These are phyloP conservation scores for Lacanobia oleracea DNA, from an alignment of 2,888 invertebrate genomes.

Conservation along the genomic window DNA sequence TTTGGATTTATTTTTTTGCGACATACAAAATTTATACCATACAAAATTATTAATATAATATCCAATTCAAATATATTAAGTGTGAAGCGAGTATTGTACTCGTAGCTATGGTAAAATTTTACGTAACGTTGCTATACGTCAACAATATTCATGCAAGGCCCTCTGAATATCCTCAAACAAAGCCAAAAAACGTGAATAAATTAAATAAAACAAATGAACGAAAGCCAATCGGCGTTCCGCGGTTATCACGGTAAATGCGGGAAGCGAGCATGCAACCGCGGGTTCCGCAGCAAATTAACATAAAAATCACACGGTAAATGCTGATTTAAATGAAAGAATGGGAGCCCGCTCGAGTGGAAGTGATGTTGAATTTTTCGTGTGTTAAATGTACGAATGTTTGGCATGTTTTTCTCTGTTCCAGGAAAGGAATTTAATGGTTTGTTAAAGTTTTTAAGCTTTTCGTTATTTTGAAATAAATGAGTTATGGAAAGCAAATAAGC, in stretches of 20 bases:
- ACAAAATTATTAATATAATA: too few relatives aligned
- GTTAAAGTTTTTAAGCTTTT: conserved; percentile 6
- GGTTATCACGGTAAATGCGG: conserved; percentile 42
- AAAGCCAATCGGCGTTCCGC: conserved; percentile 52
- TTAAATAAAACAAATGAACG: conserved; percentile 47
- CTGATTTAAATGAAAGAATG: conserved; percentile 60
- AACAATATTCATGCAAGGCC: too few relatives aligned
- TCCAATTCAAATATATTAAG: too few relatives aligned
- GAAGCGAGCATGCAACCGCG: conserved; percentile 47
- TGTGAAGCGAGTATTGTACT: too few relatives aligned
- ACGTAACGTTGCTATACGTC: too few relatives aligned
- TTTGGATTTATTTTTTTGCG: too few relatives aligned
- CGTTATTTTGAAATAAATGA: too few relatives aligned
- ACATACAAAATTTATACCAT: too few relatives aligned
- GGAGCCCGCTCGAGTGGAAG: conserved; percentile 44
- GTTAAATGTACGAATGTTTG: conserved; percentile 24
- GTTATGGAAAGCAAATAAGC: neutral
- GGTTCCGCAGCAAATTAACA: conserved; percentile 63
- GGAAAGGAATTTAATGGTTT: neutral
- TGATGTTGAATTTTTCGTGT: conserved; percentile 34
- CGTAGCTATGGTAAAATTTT: too few relatives aligned
- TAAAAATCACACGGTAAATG: conserved; percentile 64
- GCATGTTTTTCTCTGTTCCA: conserved; percentile 16
- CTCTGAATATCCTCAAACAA: neutral
- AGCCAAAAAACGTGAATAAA: conserved; percentile 30